Base-by-base conservation (phyloP, 2,888 invertebrate species). In the Amphipyra tragopoginis region DNA sequence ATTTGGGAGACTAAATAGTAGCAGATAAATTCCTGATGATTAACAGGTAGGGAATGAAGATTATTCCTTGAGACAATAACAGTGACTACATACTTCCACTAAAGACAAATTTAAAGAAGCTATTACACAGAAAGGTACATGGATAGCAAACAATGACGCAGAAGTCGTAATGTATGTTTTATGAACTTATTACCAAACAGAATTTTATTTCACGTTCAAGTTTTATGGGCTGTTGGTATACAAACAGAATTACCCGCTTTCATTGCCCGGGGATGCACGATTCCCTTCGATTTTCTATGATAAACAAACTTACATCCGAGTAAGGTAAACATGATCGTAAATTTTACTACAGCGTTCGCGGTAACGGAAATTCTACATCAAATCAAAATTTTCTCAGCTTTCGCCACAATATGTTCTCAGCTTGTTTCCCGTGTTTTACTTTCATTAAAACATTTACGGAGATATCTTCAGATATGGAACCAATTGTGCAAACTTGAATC, bases 261-360 rank as follows among this genome's bases (percentile, higher is more conserved):
- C 88, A 87, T 86, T 83, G 88, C 88, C 85, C 62, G 81, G 78
- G 88, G 87, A 86, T 81, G 77, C 77, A 79, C 67, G 79, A 81
- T 84, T 88, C 88, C 88, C 87, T 89, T 87, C 87, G 87, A 90
- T 89, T 89, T 87, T 84, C 83, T 86, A 87, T 86, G 88, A 89
- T 91, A 91, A 92, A 93, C 92, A 93, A 92, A 91, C 91, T 89
- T 86, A 88, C 86, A 90, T 88, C 84, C 84, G 80, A 81, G 85
- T 82, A 89, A 89, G 85, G 90, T 90, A 92, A 93, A 93, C 91
- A 92, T 65, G 85, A 75, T 90, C 90, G 90, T 92, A 90, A 92
- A 92, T 92, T 90, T 91, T 89, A 91, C 85, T 88, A 86, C 66
- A 83, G 76, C 80, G 83, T 83, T 80, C 86, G 80, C 77, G 82